Evolutionary conservation across 2,888 invertebrate genomes (phyloP).

Genomic region (Platypus cylindrus): DNA sequence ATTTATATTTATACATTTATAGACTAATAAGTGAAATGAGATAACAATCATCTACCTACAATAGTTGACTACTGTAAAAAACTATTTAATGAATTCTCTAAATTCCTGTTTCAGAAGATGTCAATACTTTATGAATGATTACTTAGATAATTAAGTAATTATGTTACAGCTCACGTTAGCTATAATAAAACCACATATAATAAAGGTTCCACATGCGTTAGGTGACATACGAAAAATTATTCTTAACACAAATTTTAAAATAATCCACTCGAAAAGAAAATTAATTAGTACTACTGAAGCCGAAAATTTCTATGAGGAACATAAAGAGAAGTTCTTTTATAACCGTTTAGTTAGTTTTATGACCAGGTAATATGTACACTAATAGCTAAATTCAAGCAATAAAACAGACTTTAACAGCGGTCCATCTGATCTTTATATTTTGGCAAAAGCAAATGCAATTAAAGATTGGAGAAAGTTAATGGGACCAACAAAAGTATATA

Average conservation of each 20-base stretch:
- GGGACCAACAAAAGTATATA: slow-evolving; percentile 83
- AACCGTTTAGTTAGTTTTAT: slow-evolving; percentile 71
- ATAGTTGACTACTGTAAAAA: no score
- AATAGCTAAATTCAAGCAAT: neutral
- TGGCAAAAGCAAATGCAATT: slow-evolving; percentile 67
- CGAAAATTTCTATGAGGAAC: slow-evolving; percentile 69
- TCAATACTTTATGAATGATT: no score
- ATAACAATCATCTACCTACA: no score
- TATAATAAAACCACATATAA: slow-evolving; percentile 75
- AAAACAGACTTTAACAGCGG: slow-evolving; percentile 47
- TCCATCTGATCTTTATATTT: slow-evolving; percentile 64
- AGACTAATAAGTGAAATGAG: no score
- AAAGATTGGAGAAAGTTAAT: slow-evolving; percentile 68
- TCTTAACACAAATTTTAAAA: slow-evolving; percentile 52
- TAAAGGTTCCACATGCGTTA: slow-evolving; percentile 61
- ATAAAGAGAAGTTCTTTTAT: slow-evolving; percentile 71
- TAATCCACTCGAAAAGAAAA: slow-evolving; percentile 55
- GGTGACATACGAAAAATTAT: slow-evolving; percentile 57
- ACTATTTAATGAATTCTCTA: no score
- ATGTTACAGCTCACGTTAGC: slow-evolving; percentile 64
- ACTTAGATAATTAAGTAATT: slow-evolving; percentile 24
- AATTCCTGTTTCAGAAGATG: no score
- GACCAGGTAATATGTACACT: slow-evolving; percentile 46
- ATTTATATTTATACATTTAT: no score
- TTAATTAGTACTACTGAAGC: slow-evolving; percentile 50